phyloP scores from a whole-genome alignment of 2,113 vertebrate species.

The Scolopax mira region DNA sequence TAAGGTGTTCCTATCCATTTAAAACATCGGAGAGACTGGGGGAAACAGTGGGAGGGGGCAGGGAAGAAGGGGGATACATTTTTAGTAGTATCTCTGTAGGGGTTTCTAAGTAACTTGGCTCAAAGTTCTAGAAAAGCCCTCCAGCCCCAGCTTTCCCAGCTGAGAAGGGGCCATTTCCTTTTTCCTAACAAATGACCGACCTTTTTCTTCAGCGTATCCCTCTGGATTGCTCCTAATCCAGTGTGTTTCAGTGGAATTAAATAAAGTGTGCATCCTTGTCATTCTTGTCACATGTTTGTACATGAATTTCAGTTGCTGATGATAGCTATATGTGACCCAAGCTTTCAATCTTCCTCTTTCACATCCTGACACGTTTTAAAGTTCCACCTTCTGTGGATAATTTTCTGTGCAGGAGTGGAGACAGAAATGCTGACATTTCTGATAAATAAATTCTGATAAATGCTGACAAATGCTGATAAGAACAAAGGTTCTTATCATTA shows the following conservation, averaged over 20 bases:
- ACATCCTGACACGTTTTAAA: neutral
- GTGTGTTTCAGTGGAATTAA: neutral
- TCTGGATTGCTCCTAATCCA: neutral
- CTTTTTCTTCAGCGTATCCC: neutral
- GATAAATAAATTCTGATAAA: too few species aligned
- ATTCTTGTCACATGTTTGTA: neutral
- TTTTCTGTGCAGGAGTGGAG: neutral
- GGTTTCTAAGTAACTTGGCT: neutral
- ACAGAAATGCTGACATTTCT: neutral
- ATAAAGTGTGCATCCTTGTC: neutral
- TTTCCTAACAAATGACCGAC: neutral
- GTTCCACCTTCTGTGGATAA: neutral
- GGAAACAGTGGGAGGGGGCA: rapidly evolving
- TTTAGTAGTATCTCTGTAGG: neutral
- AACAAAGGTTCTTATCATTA: neutral
- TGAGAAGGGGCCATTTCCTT: neutral
- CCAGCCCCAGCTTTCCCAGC: neutral
- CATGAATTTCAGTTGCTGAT: neutral
- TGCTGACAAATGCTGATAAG: too few species aligned
- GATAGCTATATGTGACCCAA: neutral
- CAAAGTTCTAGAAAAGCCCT: neutral
- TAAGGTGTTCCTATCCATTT: neutral
- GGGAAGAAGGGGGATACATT: neutral
- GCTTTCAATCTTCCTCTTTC: neutral
- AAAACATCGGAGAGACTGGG: neutral